Evolutionary conservation across 2,797 vertebrate genomes (phyloP), one percentile per base, ranked within the genome.

Genomic region (Tapera naevia): DNA sequence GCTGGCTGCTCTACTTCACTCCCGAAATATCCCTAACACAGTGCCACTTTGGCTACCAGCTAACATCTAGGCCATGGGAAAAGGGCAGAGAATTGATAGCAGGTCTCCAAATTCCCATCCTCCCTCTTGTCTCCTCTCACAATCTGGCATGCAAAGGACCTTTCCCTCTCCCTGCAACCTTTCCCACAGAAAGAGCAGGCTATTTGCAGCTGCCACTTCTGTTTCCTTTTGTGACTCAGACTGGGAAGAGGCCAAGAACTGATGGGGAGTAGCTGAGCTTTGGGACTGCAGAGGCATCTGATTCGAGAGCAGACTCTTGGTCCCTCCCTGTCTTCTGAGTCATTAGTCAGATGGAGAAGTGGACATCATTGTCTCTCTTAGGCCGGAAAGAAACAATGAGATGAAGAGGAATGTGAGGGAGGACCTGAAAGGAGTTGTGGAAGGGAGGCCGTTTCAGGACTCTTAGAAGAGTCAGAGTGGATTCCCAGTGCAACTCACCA

Each of bases 61-160:
- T 84, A 70, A 81, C 39, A 73, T 88, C 83, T 86, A 80, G 90
- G 80, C 88, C 78, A 27, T 92, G 93, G 92, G 84, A 96, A 95
- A 91, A 93, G 88, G 83, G 61, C 91, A 88, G 33, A 46, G 50
- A 82, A 60, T 37, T 5, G 15, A 83, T 37, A 74, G 72, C 72
- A 74, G 73, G 76, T 80, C 91, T 70, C 67, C 23, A 10, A 37
- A 76, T 86, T 95, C 88, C 83, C 83, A 76, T 41, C 71, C 80
- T 91, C 60, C 67, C 8, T 85, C 48, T 50, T 35, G 24, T 56
- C 60, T 93, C 30, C 50, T 62, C 73, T 61, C 66, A 58, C 41
- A 66, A 8, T 87, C 57, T 51, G 65, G 17, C 67, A 51, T 19
- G 8, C 23, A 25, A 76, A 76, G 41, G 80, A 79, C 71, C 46